Conservation (phyloP, 2,888 invertebrate genomes). For the Cephus nigrinus region DNA sequence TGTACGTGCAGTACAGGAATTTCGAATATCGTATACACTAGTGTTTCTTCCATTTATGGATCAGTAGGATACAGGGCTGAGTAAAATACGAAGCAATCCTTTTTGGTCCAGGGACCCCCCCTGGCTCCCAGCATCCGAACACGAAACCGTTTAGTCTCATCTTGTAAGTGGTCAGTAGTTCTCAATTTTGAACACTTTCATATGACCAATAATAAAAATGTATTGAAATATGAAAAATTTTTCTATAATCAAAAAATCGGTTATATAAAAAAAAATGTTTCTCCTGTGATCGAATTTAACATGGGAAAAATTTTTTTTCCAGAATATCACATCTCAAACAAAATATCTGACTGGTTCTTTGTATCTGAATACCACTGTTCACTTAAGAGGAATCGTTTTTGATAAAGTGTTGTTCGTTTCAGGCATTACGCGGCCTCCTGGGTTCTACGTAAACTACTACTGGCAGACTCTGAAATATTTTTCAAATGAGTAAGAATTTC, state of each 20-base stretch:
- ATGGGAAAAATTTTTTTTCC: no score
- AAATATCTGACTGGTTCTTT: neutral
- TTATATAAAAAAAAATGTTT: no score
- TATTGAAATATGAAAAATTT: no score
- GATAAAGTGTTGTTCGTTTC: neutral
- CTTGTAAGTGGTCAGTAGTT: slow-evolving; percentile 2
- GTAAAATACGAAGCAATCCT: slow-evolving; percentile 3
- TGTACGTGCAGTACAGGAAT: neutral
- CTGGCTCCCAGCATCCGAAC: slow-evolving; percentile 2
- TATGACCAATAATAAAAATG: no score
- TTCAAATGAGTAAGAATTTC: neutral
- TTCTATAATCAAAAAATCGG: no score
- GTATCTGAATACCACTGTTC: neutral
- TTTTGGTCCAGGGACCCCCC: slow-evolving; percentile 5
- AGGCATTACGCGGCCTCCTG: neutral
- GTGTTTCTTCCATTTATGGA: neutral
- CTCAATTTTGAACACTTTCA: neutral
- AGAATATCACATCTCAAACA: fast-evolving
- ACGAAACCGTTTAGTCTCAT: slow-evolving; percentile 1
- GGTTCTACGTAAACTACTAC: neutral
- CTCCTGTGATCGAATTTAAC: no score
- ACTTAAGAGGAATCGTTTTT: slow-evolving; percentile 1
- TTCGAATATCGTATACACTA: neutral
- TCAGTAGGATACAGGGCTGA: neutral
- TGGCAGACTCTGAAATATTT: neutral